Conservation (phyloP, 2,113 vertebrate species). For the Scopus umbretta region DNA sequence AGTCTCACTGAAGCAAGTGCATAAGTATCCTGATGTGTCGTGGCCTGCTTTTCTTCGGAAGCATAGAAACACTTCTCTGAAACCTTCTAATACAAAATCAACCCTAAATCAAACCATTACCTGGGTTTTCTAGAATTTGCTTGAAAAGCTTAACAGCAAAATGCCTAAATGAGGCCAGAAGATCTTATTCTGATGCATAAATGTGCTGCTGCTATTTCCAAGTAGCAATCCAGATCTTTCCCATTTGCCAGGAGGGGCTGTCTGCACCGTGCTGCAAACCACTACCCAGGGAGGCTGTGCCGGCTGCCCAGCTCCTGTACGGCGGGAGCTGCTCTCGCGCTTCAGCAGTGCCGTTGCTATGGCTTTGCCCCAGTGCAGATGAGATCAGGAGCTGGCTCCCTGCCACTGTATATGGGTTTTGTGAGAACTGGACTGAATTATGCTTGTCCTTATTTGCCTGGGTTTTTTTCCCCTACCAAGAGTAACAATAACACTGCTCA, state of each 20-base stretch:
- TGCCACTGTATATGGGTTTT: background rate
- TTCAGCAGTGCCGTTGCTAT: background rate
- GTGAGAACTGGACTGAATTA: background rate
- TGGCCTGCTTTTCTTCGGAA: background rate
- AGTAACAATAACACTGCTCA: background rate
- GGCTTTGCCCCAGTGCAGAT: background rate
- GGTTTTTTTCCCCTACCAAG: background rate
- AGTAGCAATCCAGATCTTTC: background rate
- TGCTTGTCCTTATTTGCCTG: background rate
- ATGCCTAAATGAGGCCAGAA: background rate
- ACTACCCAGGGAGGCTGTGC: background rate
- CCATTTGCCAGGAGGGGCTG: background rate
- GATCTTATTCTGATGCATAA: background rate
- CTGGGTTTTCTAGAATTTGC: background rate
- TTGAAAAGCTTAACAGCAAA: background rate
- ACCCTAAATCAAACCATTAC: background rate
- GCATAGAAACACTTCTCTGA: background rate
- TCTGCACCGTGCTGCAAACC: background rate
- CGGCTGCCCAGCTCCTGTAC: background rate
- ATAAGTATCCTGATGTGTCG: background rate
- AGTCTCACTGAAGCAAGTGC: background rate
- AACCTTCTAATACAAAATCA: background rate
- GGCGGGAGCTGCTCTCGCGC: background rate
- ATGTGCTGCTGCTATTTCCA: rapidly evolving
- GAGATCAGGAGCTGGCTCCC: background rate